A percentile compares a stretch with the other conserved stretches of the same genome.
Conservation (phyloP, 2,797 vertebrate genomes). For the Sciurus vulgaris region DNA sequence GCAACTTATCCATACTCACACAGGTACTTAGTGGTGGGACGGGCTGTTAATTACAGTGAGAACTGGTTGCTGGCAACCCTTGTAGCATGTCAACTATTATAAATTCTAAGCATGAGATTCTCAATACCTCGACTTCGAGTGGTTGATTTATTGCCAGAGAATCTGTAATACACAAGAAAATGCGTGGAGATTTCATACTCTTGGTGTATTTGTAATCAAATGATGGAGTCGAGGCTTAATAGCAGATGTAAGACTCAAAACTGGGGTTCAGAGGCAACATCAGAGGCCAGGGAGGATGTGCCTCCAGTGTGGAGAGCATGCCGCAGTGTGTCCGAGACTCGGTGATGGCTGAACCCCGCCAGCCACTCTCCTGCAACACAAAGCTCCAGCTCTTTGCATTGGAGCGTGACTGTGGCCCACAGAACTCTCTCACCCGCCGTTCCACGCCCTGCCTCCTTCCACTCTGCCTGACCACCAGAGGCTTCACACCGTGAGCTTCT, state of each 20-base stretch:
- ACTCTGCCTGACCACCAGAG: fast-evolving
- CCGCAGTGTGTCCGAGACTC: not conserved
- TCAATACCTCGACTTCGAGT: not conserved
- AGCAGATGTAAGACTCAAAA: not conserved
- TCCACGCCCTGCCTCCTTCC: no score
- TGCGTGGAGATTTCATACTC: not conserved
- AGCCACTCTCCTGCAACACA: not conserved
- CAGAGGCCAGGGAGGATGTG: not conserved
- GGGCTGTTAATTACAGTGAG: not conserved
- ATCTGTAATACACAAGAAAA: not conserved
- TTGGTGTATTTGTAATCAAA: not conserved
- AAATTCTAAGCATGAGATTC: not conserved
- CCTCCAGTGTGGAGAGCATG: not conserved
- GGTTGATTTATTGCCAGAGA: not conserved
- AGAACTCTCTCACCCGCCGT: no score
- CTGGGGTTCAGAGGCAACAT: not conserved
- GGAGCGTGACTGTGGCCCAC: fast-evolving
- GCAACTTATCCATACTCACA: not conserved
- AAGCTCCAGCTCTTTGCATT: not conserved
- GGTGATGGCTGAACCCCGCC: fast-evolving
- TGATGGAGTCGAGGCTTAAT: not conserved
- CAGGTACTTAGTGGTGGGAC: not conserved
- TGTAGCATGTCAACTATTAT: not conserved
- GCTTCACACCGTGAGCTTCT: not conserved
- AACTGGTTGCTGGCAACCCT: not conserved